phyloP scores from a whole-genome alignment of 2,113 vertebrate species.

The Eclectus roratus region DNA sequence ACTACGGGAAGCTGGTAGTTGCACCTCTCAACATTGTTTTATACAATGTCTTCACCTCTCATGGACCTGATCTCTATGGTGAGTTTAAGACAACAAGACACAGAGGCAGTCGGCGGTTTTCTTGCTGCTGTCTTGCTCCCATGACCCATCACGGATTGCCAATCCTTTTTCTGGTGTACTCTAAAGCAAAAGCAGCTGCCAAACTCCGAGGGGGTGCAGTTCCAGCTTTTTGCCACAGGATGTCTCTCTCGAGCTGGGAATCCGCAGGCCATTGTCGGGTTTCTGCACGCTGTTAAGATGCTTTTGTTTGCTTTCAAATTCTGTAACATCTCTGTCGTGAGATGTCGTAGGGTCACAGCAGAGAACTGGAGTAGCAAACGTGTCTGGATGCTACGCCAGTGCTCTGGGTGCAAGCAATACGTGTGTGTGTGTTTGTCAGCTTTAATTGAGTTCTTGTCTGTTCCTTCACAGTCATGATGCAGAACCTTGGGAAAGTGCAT shows the following conservation, averaged over 20 bases:
- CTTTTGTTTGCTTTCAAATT: neutral
- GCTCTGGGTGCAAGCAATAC: neutral
- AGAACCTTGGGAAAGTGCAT: neutral
- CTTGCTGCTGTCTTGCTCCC: neutral
- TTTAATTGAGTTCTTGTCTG: neutral
- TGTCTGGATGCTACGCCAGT: neutral
- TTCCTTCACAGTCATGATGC: neutral
- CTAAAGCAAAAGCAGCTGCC: neutral
- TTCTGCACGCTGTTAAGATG: neutral
- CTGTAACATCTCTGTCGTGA: neutral
- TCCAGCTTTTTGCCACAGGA: slow-evolving; percentile 8
- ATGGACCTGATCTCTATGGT: slow-evolving; percentile 97
- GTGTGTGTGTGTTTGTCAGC: neutral
- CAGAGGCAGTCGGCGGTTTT: neutral
- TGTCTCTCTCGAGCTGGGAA: slow-evolving; percentile 56
- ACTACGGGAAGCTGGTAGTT: slow-evolving; percentile 93
- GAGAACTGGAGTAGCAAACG: neutral
- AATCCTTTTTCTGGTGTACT: neutral
- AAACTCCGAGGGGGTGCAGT: neutral
- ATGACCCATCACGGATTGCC: neutral
- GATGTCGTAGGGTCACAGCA: neutral
- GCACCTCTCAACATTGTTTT: slow-evolving; percentile 93
- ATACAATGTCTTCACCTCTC: slow-evolving; percentile 95
- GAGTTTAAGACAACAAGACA: slow-evolving; percentile 1
- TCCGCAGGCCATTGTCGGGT: neutral